These are phyloP conservation scores for Hypothenemus hampei DNA, from an alignment of 1,140 invertebrate species.

Conservation along the genomic window DNA sequence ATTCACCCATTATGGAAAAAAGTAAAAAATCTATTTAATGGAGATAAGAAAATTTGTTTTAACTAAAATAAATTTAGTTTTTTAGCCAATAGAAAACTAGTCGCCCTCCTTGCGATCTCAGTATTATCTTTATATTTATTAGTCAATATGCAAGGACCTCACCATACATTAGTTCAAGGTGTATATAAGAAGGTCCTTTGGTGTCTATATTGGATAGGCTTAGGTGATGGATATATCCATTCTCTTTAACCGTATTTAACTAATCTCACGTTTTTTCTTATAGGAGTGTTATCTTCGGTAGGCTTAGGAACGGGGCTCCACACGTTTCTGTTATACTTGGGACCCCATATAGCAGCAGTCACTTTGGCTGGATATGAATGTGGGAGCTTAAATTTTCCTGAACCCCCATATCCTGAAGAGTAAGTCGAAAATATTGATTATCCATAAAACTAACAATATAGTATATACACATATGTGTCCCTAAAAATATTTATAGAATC, in stretches of 20 bases:
- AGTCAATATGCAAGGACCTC: conserved; percentile 48
- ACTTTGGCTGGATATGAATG: conserved; percentile 98
- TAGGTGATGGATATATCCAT: conserved; percentile 46
- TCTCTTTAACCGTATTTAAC: neutral
- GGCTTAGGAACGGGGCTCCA: conserved; percentile 97
- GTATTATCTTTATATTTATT: conserved; percentile 45
- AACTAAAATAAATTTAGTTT: conserved; percentile 40
- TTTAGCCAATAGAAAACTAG: conserved; percentile 50
- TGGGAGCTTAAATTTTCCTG: conserved; percentile 87
- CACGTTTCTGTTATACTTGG: conserved; percentile 96
- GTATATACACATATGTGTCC: no score
- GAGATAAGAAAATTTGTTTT: neutral
- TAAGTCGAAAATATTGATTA: no score
- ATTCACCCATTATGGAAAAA: conserved; percentile 54
- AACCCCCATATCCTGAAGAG: conserved; percentile 85
- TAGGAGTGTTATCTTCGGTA: conserved; percentile 91
- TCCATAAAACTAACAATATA: no score
- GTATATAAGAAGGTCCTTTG: conserved; percentile 57
- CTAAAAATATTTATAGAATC: no score
- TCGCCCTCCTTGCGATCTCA: conserved; percentile 44
- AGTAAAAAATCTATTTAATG: conserved; percentile 37
- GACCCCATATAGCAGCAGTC: conserved; percentile 89
- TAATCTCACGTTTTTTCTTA: conserved; percentile 17
- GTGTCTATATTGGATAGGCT: conserved; percentile 90
- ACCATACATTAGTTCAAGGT: conserved; percentile 47